Conservation (phyloP, 1,140 invertebrate species). For the Limonius californicus region DNA sequence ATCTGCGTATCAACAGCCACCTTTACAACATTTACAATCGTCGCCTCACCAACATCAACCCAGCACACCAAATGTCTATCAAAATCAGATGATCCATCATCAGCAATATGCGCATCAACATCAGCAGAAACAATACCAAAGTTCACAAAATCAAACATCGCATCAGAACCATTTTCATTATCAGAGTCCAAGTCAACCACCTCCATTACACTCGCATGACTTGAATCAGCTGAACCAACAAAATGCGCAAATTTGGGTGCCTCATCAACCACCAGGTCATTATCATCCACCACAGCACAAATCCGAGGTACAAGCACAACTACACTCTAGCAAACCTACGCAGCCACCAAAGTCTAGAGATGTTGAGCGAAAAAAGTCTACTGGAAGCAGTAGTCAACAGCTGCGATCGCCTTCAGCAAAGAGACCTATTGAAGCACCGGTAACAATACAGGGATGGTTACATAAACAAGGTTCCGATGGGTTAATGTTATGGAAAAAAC, state of each 20-base stretch:
- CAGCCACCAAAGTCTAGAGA: constrained; percentile 27
- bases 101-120: constrained; percentile 41
- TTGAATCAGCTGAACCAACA: constrained; percentile 25
- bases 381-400: constrained; percentile 54
- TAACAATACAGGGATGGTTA: constrained; percentile 80
- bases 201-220: constrained; percentile 29
- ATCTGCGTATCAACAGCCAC: constrained; percentile 21
- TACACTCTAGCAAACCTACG: constrained; percentile 15
- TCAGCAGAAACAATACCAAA: constrained; percentile 21
- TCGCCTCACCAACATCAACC: constrained; percentile 23
- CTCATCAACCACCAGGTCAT: constrained; percentile 35
- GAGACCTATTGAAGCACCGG: constrained; percentile 71
- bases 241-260: constrained; percentile 38
- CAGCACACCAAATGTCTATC: constrained; percentile 41
- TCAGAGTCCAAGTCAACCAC: constrained; percentile 29
- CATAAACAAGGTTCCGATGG: constrained; percentile 89
- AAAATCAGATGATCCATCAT: constrained; percentile 34
- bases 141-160: constrained; percentile 30
- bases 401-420: constrained; percentile 74
- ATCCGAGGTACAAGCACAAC: constrained; percentile 6
- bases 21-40: constrained; percentile 25
- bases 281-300: constrained; percentile 42
- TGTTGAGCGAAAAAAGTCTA: constrained; percentile 30
- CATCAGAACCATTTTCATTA: constrained; percentile 33
- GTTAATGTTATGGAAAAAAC: constrained; percentile 89